phyloP scores from a whole-genome alignment of 2,113 vertebrate species.

The Vulpes lagopus region DNA sequence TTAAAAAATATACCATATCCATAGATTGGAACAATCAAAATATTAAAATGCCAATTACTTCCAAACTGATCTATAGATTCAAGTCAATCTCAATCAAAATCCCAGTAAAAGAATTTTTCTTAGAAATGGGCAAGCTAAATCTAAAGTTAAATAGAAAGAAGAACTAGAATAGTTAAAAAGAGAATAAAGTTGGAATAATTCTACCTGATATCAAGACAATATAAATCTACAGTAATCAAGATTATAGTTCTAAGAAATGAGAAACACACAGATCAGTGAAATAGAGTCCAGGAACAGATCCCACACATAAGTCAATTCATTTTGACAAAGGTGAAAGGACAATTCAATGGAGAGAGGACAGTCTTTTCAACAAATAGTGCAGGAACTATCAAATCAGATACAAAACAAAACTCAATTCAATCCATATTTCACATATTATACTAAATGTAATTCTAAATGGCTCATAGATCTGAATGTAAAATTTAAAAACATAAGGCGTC shows the following conservation, averaged over 20 bases:
- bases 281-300: background rate
- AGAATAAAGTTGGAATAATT: background rate
- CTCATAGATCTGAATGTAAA: background rate
- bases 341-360: background rate
- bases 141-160: background rate
- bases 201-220: background rate
- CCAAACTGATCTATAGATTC: background rate
- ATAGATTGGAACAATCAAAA: background rate
- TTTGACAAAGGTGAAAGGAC: background rate
- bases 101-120: background rate
- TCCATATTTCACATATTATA: background rate
- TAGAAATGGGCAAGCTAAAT: background rate
- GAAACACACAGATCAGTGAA: background rate
- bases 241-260: background rate
- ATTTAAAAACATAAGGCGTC: background rate
- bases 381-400: background rate
- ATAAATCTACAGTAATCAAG: background rate
- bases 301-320: background rate
- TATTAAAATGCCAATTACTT: background rate
- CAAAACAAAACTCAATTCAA: background rate
- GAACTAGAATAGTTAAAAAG: background rate
- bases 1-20: background rate
- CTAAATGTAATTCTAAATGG: background rate
- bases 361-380: background rate
- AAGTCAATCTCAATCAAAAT: background rate